Base-by-base conservation (phyloP, 2,113 vertebrate species). In the Peucedramus taeniatus region DNA sequence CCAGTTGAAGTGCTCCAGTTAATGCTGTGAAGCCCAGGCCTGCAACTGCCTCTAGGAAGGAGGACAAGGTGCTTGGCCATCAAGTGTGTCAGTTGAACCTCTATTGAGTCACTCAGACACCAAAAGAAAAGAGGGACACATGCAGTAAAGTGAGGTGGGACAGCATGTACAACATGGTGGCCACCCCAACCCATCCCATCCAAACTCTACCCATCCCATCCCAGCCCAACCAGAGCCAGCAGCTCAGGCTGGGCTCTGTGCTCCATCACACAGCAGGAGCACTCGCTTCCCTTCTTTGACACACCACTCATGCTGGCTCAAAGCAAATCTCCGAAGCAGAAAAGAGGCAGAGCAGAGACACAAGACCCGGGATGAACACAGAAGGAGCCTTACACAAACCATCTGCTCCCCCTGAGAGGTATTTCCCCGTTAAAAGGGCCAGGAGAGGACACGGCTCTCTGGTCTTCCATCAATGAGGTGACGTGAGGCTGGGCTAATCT, bases 1-100 rank as follows among this genome's bases (percentile, higher is more conserved):
- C 92, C 90, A 89, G 87, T 87, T 94, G 98, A 96, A 98, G 96
- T 69, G 96, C 96, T 96, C 96, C 96, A 85, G 91, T 94, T 96
- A 92, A 91, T 96, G 70, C 87, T 87, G 75, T 28, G 28, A 72
- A 82, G 47, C 28, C 64, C 65, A 71, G 72, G 71, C 78, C 88
- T 45, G 71, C 59, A 68, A 74, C 69, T 45, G 79, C 56, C 87
- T 87, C 80, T 54, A 76, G 45, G 77, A 63, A 80, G 13, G 45
- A 76, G 77, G 66, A 93, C 17, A 15, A 78, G 49, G 81, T 68
- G 64, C 61, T 79, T 5, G 10, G 53, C 57, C 59, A 51, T 26
- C 18, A 4, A 45, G 44, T 1, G 51, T 23, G 51, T 31, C 2
- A 8, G 31, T 1, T 1, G 18, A 84, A 60, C 13, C 39, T 51